Conservation (phyloP, 1,140 invertebrate species). For the Helicoverpa zea region DNA sequence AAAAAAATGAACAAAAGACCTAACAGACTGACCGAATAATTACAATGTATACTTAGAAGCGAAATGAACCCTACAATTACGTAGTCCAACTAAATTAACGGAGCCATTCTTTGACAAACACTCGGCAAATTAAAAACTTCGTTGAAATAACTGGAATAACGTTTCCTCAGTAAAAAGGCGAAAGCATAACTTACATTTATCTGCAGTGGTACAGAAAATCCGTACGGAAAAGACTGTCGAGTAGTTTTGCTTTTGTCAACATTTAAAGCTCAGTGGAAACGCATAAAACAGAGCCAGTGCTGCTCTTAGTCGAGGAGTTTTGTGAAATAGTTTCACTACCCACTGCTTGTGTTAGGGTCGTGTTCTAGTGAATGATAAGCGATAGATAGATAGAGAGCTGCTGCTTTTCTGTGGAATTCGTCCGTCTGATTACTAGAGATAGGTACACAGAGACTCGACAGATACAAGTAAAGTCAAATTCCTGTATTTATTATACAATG, state of each 20-base stretch:
- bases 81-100: constrained; percentile 2
- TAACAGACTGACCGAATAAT: constrained; percentile 4
- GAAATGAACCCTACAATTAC: constrained; percentile 28
- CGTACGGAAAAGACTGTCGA: constrained; percentile 26
- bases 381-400: neutral
- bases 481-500: no score
- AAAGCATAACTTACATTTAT: constrained; percentile 37
- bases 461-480: no score
- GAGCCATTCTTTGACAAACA: neutral
- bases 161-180: neutral
- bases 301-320: constrained; percentile 36
- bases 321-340: constrained; percentile 43
- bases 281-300: constrained; percentile 40
- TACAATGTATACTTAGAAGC: neutral
- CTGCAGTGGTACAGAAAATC: constrained; percentile 45
- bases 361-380: neutral
- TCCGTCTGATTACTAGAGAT: no score
- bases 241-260: constrained; percentile 43
- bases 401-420: no score
- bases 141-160: neutral
- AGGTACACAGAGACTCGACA: no score
- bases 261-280: constrained; percentile 47
- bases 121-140: constrained; percentile 27
- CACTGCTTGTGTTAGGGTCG: neutral
- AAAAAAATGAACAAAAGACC: neutral